These are phyloP conservation scores for Nerophis lumbriciformis DNA, from an alignment of 2,113 vertebrate species.

Conservation along the genomic window DNA sequence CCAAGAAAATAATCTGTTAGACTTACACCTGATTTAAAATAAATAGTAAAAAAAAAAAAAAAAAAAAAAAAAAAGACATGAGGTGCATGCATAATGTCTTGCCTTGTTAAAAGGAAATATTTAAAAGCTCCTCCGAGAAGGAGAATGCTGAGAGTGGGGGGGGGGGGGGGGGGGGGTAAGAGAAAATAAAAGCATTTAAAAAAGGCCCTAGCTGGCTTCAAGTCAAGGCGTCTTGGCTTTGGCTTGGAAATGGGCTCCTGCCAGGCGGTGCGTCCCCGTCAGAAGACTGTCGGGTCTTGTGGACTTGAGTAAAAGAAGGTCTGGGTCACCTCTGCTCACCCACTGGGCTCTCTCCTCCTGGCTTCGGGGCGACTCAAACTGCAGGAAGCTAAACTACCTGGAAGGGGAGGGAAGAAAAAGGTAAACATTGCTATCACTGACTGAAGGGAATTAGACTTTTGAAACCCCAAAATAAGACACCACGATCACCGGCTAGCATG, in stretches of 20 bases:
- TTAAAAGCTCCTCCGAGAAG: slow-evolving; percentile 50
- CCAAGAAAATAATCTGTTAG: not conserved
- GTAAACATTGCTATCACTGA: not conserved
- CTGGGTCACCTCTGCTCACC: slow-evolving; percentile 63
- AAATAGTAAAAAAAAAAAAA: not conserved
- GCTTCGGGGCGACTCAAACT: slow-evolving; percentile 77
- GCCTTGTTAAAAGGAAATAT: slow-evolving; percentile 55
- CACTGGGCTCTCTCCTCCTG: slow-evolving; percentile 81
- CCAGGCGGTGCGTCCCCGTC: slow-evolving; percentile 36
- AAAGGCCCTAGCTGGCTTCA: slow-evolving; percentile 66
- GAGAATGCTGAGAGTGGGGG: slow-evolving; percentile 5
- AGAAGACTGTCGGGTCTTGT: slow-evolving; percentile 22
- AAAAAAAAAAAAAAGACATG: slow-evolving; percentile 38
- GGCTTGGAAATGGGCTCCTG: slow-evolving; percentile 44
- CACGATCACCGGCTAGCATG: too few relatives aligned
- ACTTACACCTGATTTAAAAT: not conserved
- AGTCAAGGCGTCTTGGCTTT: slow-evolving; percentile 64
- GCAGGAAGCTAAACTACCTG: slow-evolving; percentile 83
- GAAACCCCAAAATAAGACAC: too few relatives aligned
- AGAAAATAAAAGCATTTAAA: slow-evolving; percentile 37
- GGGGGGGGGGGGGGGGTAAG: rapidly evolving
- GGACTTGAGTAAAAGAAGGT: slow-evolving; percentile 25
- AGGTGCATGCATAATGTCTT: slow-evolving; percentile 49
- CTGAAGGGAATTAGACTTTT: too few relatives aligned
- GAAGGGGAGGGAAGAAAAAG: slow-evolving; percentile 17